Base-by-base conservation (phyloP, 2,888 invertebrate genomes). In the Drosophila pseudotalamancana region DNA sequence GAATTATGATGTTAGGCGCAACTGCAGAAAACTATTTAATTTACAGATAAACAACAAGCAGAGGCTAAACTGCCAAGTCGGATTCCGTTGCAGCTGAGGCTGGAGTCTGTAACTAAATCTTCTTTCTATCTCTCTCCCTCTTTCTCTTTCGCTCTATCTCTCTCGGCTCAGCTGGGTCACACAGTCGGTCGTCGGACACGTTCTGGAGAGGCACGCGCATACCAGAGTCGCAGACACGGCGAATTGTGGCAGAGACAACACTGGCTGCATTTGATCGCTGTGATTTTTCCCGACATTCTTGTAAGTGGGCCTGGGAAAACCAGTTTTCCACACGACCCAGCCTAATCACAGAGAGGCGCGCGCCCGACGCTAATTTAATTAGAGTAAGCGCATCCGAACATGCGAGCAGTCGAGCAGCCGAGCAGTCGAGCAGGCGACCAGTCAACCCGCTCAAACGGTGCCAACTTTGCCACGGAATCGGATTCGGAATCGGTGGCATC, bases 1-100 rank as follows among this genome's bases (percentile, higher is more conserved):
- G 61, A 86, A 84, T 81, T 84, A 87, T 81, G 87, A 77, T 81
- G 87, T 81, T 81, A 74, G 69, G 81, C 72, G 68, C 56, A 60
- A 61, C 82, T 64, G 57, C 62, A 62, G 77, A 69, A 59, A 77
- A 69, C 75, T 84, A 75, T 81, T 82, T 84, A 87, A 87, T 87
- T 87, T 77, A 62, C 75, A 77, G 72, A 72, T 74, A 68, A 69
- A 62, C 61, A 72, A 60, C 46, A 55, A 57, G 48, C 34, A 18
- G 55, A 43, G 48, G 60, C 54, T 43, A 67, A 72, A 61, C 56
- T 67, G 61, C 61, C 42, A 72, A 60, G 53, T 59, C 32, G 25
- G 14, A 25, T 42, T 19, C 31, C 9, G 16, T 16, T 42, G n/a
- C 25, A 39, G 32, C 21, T 34, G 59, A 14, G 27, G 25, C 46